Evolutionary conservation across 2,888 invertebrate genomes (phyloP).

Genomic region (Heterodera filipjevi): DNA sequence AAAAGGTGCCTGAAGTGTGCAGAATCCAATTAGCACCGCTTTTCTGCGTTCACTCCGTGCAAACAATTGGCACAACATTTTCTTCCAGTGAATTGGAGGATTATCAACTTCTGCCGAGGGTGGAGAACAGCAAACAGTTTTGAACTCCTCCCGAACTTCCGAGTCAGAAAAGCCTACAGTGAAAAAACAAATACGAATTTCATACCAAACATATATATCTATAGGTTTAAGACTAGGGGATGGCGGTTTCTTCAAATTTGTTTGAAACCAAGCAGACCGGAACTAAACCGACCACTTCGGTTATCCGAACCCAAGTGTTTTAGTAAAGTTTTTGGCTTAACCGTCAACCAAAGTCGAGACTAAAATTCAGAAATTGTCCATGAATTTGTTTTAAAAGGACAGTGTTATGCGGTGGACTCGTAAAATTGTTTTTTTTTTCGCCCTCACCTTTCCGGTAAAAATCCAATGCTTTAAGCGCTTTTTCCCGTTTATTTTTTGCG

Average conservation of each 20-base stretch:
- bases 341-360: too few species aligned
- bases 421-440: not conserved
- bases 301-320: too few species aligned
- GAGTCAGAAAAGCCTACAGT: not conserved
- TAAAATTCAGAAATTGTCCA: too few species aligned
- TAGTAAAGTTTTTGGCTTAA: too few species aligned
- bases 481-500: not conserved
- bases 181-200: not conserved
- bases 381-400: too few species aligned
- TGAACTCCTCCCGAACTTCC: not conserved
- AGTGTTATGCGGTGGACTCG: too few species aligned
- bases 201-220: too few species aligned
- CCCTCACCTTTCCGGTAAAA: not conserved
- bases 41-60: not conserved
- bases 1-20: not conserved
- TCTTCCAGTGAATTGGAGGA: not conserved
- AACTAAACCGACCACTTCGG: too few species aligned
- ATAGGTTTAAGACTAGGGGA: too few species aligned
- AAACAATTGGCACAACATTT: not conserved
- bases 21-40: not conserved
- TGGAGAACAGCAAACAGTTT: not conserved
- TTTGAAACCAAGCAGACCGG: too few species aligned
- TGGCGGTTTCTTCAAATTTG: too few species aligned
- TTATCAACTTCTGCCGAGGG: not conserved
- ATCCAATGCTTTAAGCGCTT: not conserved